A percentile compares a stretch with the other conserved stretches of the same genome.
Conservation (phyloP, 1,140 invertebrate species). For the Meloidogyne chitwoodi region DNA sequence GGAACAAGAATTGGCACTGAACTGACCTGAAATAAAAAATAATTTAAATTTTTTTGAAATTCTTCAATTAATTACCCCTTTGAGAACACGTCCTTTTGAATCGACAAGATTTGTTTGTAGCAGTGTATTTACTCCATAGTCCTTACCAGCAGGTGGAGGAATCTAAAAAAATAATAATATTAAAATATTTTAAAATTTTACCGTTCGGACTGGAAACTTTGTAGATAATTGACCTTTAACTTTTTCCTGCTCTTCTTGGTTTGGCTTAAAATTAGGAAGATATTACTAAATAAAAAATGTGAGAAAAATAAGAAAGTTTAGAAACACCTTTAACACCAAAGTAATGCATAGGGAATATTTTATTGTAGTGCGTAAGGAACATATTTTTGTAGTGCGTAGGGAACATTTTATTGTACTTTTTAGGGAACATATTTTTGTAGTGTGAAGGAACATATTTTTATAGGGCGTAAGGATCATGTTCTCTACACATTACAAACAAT, state of each 20-base stretch:
- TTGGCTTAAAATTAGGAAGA: background rate
- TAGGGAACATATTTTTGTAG: no score
- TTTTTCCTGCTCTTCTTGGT: background rate
- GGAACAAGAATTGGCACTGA: slow-evolving; percentile 29
- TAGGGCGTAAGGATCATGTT: background rate
- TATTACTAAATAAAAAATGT: no score
- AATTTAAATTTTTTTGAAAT: background rate
- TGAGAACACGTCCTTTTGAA: slow-evolving; percentile 45
- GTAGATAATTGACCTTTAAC: background rate
- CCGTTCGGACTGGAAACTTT: background rate
- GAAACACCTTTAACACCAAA: no score
- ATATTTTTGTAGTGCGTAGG: background rate
- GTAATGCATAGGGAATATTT: no score
- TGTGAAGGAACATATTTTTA: background rate
- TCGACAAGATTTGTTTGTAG: slow-evolving; percentile 49
- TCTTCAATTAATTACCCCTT: slow-evolving; percentile 26
- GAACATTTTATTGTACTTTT: background rate
- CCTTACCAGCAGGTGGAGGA: slow-evolving; percentile 32
- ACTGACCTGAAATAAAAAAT: slow-evolving; percentile 8
- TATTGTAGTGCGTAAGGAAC: background rate
- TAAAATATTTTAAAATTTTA: no score
- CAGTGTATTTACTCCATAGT: slow-evolving; percentile 45
- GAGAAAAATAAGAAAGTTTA: no score
- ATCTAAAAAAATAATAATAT: slow-evolving; percentile 3
- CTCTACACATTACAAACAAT: no score